Evolutionary conservation across 2,113 vertebrate species (phyloP).

Genomic region (Indicator maculatus): DNA sequence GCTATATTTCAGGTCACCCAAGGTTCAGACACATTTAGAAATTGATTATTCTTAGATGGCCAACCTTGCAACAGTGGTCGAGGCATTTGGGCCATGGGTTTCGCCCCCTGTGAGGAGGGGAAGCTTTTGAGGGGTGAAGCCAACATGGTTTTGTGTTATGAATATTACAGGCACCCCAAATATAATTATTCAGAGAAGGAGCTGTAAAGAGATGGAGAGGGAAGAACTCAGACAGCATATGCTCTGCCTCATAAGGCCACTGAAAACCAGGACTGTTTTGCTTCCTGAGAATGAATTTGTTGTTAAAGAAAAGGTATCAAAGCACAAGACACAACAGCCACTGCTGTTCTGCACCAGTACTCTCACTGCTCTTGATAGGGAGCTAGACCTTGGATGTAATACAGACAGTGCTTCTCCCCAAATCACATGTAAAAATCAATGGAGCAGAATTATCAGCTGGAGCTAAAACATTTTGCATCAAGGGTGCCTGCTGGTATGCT

Average conservation of each 20-base stretch:
- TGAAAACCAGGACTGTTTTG: background rate
- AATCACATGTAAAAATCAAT: background rate
- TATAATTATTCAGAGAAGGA: background rate
- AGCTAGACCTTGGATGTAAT: background rate
- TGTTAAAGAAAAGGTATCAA: background rate
- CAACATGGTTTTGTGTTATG: background rate
- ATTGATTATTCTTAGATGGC: constrained; percentile 7
- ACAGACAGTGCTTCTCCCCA: background rate
- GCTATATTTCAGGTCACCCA: constrained; percentile 72
- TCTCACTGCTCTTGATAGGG: background rate
- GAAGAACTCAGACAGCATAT: background rate
- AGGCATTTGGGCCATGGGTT: background rate
- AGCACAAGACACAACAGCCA: background rate
- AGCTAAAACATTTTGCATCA: background rate
- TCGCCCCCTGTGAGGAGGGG: background rate
- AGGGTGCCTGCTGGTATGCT: background rate
- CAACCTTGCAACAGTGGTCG: background rate
- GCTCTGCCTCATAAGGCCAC: background rate
- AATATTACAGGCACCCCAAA: background rate
- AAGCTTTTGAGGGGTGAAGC: background rate
- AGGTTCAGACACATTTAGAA: constrained; percentile 72
- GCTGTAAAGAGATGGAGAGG: background rate
- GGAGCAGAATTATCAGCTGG: constrained; percentile 31
- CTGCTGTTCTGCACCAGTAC: rapidly evolving
- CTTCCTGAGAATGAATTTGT: background rate